Conservation (phyloP, 30 jellyfish, hydroid and myxozoan species). For the Turritopsis rubra region DNA sequence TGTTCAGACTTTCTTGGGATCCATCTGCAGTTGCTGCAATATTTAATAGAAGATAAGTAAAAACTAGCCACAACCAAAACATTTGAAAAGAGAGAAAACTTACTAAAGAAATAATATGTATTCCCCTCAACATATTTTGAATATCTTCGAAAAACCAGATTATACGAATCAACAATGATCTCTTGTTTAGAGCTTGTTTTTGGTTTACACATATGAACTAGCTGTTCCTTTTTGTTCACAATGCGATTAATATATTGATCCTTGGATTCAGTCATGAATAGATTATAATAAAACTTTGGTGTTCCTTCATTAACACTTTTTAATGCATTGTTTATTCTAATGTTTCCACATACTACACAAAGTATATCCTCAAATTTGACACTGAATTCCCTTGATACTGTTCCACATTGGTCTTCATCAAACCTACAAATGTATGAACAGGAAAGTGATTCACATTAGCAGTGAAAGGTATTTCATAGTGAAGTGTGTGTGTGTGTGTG, state of each 20-base stretch:
- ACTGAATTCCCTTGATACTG: not conserved
- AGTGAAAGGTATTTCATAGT: not conserved
- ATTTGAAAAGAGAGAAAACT: not conserved
- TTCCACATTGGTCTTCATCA: not conserved
- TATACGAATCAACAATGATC: not conserved
- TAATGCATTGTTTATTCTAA: not conserved
- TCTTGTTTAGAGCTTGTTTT: not conserved
- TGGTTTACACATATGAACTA: not conserved
- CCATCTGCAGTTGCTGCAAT: conserved; percentile 14
- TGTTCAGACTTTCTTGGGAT: not conserved
- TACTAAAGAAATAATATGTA: conserved; percentile 1
- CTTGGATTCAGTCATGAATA: not conserved
- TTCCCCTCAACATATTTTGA: not conserved
- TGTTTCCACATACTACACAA: not conserved
- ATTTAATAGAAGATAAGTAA: not conserved
- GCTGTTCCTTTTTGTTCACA: not conserved
- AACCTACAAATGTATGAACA: not conserved
- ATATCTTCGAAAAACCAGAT: not conserved
- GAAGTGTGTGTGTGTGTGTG: not conserved
- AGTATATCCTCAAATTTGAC: not conserved
- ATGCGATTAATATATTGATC: not conserved
- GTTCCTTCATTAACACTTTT: not conserved
- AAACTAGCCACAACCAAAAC: not conserved
- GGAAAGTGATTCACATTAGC: not conserved
- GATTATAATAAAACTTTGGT: not conserved